Conservation (phyloP, 2,888 invertebrate genomes). For the Strigamia maritima region DNA sequence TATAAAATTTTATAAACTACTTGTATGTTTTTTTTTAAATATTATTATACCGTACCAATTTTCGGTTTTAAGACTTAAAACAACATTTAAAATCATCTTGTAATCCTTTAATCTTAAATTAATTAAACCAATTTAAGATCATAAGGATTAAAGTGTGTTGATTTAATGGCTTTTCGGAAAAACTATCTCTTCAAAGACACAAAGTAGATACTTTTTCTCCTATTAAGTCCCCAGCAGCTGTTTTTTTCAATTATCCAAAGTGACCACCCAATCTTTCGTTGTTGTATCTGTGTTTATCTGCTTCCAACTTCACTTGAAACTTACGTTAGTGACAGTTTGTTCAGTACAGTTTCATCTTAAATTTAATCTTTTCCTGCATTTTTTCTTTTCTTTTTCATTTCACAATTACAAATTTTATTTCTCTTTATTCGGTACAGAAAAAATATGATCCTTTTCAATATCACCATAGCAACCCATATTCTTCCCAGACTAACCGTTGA, state of each 20-base stretch:
- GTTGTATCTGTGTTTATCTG: background rate
- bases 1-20: background rate
- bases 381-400: background rate
- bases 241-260: conserved; percentile 9
- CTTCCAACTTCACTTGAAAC: background rate
- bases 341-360: background rate
- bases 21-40: no score
- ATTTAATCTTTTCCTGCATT: background rate
- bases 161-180: no score
- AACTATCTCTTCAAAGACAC: background rate
- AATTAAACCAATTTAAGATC: background rate
- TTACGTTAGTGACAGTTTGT: background rate
- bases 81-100: background rate
- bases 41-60: no score
- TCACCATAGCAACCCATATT: background rate
- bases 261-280: background rate
- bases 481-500: background rate
- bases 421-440: background rate
- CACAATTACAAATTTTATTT: background rate
- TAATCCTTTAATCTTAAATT: background rate
- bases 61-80: background rate
- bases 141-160: background rate
- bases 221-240: background rate
- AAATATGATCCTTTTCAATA: background rate
- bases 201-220: background rate